Evolutionary conservation across 2,797 vertebrate species (phyloP).

Genomic region (Periophthalmus magnuspinnatus): DNA sequence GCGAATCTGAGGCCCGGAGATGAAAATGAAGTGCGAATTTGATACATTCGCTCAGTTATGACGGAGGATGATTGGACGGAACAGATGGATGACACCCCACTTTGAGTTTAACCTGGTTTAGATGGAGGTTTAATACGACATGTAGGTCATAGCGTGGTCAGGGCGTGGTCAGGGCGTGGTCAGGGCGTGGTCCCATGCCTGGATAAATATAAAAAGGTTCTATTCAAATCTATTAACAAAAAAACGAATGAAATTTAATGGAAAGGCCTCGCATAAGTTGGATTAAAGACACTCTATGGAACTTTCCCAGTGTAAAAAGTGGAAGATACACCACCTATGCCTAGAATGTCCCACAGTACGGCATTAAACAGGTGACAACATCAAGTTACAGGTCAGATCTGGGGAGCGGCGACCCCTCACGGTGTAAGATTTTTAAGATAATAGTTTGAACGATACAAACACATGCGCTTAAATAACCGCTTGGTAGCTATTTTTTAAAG

Average conservation of each 20-base stretch:
- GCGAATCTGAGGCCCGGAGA: constrained; percentile 9
- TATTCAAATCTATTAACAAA: background rate
- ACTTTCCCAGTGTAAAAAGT: too few species aligned
- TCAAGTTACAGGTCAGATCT: too few species aligned
- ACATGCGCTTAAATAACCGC: background rate
- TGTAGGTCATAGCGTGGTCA: background rate
- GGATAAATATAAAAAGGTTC: background rate
- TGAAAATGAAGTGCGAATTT: constrained; percentile 16
- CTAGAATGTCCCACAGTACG: background rate
- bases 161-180: too few species aligned
- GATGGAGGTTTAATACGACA: background rate
- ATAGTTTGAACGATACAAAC: background rate
- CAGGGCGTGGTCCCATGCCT: background rate
- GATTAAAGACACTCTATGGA: too few species aligned
- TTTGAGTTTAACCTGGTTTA: background rate
- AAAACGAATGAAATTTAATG: too few species aligned
- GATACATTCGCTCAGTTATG: constrained; percentile 16
- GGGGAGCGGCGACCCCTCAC: too few species aligned
- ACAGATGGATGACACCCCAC: background rate
- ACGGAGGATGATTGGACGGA: background rate
- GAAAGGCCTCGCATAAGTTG: too few species aligned
- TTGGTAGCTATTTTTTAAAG: background rate
- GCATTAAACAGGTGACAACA: background rate
- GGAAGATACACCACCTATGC: too few species aligned
- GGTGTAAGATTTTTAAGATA: background rate